Conservation (phyloP, 1,140 invertebrate genomes). For the Tetragonula clypearis region DNA sequence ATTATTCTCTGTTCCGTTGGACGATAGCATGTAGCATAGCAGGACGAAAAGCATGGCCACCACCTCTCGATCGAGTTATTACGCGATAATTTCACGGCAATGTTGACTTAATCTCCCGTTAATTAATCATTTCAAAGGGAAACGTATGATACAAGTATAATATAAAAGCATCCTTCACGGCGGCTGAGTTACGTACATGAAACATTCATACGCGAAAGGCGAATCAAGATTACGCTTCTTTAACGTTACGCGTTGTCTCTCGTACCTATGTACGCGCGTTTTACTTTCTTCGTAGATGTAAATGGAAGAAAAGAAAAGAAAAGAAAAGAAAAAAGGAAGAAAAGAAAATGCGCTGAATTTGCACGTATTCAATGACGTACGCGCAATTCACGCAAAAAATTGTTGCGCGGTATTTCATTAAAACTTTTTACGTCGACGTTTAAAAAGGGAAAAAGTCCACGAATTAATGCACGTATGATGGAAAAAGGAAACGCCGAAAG, state of each 20-base stretch:
- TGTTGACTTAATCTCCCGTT: background rate
- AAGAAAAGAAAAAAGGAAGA: no score
- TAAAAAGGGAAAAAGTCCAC: no score
- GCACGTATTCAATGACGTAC: background rate
- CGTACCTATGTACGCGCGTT: background rate
- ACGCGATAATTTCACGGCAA: background rate
- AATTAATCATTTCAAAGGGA: constrained; percentile 1
- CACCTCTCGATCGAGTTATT: background rate
- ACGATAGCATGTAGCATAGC: no score
- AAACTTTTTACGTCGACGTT: background rate
- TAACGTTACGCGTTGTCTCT: background rate
- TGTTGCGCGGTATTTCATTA: constrained; percentile 24
- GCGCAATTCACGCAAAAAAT: constrained; percentile 4
- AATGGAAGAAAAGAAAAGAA: background rate
- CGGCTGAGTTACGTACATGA: no score
- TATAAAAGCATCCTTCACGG: no score
- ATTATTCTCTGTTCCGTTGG: background rate
- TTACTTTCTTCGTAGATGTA: background rate
- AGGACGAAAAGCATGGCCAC: no score
- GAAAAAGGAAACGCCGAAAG: background rate
- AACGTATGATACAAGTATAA: no score
- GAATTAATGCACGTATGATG: background rate
- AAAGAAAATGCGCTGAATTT: background rate
- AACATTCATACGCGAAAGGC: no score
- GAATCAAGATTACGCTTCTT: background rate